Evolutionary conservation across 2,888 invertebrate species (phyloP).

Genomic region (Lasioglossum oenotherae): DNA sequence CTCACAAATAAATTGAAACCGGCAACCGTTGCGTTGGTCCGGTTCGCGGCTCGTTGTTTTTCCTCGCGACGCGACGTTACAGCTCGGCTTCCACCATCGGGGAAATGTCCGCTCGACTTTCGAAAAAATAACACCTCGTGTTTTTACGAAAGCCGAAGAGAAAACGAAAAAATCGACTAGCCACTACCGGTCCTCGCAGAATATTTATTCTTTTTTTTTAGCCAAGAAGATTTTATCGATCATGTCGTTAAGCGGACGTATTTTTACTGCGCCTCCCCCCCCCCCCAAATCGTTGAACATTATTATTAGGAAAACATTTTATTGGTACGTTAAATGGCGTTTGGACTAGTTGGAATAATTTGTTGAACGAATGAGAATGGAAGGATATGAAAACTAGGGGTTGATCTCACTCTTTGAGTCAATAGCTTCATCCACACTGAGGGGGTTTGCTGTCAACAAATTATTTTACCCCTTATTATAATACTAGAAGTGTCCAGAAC

Average conservation of each 20-base stretch:
- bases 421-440: neutral
- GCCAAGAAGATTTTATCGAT: neutral
- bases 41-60: neutral
- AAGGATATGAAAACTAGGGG: neutral
- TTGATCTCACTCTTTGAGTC: neutral
- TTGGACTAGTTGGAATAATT: neutral
- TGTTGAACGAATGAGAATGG: neutral
- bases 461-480: neutral
- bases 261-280: neutral
- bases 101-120: neutral
- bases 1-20: slow-evolving; percentile 22
- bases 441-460: neutral
- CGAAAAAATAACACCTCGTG: slow-evolving; percentile 14
- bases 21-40: neutral
- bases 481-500: neutral
- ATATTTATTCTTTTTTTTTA: neutral
- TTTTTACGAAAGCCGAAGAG: neutral
- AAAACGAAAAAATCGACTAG: neutral
- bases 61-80: neutral
- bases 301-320: neutral
- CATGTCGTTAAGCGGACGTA: neutral
- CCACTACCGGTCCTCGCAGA: neutral
- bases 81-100: neutral
- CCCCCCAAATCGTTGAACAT: neutral
- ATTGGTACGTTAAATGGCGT: neutral